Evolutionary conservation across 2,888 invertebrate species (phyloP), one percentile per base, ranked within the genome.

Genomic region (Microplitis deprimator): DNA sequence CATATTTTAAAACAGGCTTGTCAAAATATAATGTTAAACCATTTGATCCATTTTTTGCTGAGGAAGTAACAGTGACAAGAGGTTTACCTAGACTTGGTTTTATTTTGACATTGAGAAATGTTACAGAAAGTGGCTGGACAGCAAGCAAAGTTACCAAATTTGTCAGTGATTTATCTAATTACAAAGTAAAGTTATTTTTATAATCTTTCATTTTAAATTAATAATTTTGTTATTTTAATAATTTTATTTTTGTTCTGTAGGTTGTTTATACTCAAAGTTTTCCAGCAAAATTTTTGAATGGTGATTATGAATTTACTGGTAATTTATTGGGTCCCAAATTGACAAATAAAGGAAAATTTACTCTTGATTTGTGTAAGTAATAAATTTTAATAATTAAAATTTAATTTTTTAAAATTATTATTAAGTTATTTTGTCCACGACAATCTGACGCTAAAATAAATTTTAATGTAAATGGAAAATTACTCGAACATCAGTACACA

Each of bases 221-320:
- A 7, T 29, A 6, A 38, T n/a, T 29, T 29, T 50, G 10, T 50
- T 4, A 50, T 41, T 73, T n/a, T 16, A 8, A 76, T 60, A 4
- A 29, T 4, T 29, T 62, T 5, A 39, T 70, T 50, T 76, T 73
- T 79, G 69, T 62, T 62, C 80, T 82, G 76, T 78, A 90, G 89
- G 86, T 96, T 3, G 92, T 94, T 77, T 95, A 95, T 85, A 93
- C 95, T 0, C 96, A 96, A 89, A 94, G 94, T 87, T 96, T 96
- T 87, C 96, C 96, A 0, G 95, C 95, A 83, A 96, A 96, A 85
- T 92, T 92, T 85, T 90, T 96, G 1, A 91, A 92, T 75, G 96
- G 96, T 0, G 91, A 90, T 75, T 94, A 94, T 84, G 93, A 94
- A 79, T 92, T 94, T 80, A 91, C 91, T 82, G 95, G 93, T 1